A percentile compares a stretch with the other conserved stretches of the same genome.
Evolutionary conservation across 2,797 vertebrate species (phyloP).

Genomic region (Girardinus metallicus): DNA sequence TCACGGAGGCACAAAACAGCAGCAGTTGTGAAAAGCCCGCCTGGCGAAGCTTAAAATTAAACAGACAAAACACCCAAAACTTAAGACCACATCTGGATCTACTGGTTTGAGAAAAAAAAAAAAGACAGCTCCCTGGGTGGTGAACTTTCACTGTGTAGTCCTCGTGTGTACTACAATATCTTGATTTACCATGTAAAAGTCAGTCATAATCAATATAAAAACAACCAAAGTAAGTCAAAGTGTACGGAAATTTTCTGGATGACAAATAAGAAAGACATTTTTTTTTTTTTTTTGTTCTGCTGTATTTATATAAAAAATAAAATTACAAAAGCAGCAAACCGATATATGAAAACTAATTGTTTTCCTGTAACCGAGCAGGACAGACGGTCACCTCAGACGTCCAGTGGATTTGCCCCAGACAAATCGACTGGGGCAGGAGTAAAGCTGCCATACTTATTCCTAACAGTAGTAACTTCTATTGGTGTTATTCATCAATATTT

Average conservation of each 20-base stretch:
- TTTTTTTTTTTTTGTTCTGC: too few relatives aligned
- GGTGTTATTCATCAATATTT: neutral
- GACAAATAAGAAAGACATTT: neutral
- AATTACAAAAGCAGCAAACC: neutral
- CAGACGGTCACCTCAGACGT: neutral
- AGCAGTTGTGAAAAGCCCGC: neutral
- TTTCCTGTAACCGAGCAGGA: neutral
- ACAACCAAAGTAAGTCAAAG: neutral
- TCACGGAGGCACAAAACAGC: constrained; percentile 4
- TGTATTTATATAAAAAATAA: neutral
- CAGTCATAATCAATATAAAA: neutral
- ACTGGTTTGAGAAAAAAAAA: neutral
- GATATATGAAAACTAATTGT: neutral
- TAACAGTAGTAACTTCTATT: neutral
- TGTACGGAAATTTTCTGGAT: neutral
- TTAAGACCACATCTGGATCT: neutral
- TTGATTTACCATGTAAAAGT: neutral
- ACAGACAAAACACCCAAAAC: neutral
- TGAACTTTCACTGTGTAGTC: neutral
- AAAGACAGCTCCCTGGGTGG: neutral
- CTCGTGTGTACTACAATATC: neutral
- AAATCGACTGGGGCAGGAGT: neutral
- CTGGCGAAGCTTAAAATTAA: neutral
- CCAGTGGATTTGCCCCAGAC: too few relatives aligned
- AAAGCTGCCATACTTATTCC: neutral